These are phyloP conservation scores for Chroicocephalus ridibundus DNA, from an alignment of 2,113 vertebrate genomes.

Conservation along the genomic window DNA sequence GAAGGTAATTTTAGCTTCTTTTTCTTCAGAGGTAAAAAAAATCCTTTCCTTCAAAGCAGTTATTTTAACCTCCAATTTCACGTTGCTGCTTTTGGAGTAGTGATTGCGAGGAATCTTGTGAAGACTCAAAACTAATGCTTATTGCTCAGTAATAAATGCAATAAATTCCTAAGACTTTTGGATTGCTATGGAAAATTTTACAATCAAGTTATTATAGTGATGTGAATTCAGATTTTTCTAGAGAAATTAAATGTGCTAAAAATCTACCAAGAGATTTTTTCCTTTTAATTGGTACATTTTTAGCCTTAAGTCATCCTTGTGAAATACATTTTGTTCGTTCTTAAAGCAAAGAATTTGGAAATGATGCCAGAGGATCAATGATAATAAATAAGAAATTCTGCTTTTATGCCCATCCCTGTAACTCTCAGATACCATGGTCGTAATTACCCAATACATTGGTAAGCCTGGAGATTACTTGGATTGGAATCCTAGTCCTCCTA, in stretches of 20 bases:
- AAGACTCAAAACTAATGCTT: background rate
- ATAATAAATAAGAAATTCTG: background rate
- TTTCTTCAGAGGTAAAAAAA: background rate
- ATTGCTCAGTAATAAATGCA: background rate
- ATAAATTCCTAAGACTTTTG: background rate
- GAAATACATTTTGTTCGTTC: background rate
- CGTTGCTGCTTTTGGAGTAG: background rate
- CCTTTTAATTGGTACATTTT: background rate
- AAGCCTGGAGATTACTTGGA: background rate
- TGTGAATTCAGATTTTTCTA: background rate
- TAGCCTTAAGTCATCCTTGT: background rate
- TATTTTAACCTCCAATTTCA: conserved; percentile 18
- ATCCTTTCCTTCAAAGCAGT: background rate
- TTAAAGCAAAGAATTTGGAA: background rate
- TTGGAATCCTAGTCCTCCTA: background rate
- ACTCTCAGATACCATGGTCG: background rate
- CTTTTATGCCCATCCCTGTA: background rate
- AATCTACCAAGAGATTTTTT: background rate
- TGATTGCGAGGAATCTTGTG: background rate
- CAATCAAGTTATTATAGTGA: background rate
- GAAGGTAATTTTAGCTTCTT: background rate
- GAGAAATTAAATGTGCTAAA: background rate
- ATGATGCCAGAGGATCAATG: background rate
- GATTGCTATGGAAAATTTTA: background rate
- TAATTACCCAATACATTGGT: background rate